Evolutionary conservation across 1,140 invertebrate species (phyloP), one percentile per base, ranked within the genome.

Genomic region (Monochamus saltuarius): DNA sequence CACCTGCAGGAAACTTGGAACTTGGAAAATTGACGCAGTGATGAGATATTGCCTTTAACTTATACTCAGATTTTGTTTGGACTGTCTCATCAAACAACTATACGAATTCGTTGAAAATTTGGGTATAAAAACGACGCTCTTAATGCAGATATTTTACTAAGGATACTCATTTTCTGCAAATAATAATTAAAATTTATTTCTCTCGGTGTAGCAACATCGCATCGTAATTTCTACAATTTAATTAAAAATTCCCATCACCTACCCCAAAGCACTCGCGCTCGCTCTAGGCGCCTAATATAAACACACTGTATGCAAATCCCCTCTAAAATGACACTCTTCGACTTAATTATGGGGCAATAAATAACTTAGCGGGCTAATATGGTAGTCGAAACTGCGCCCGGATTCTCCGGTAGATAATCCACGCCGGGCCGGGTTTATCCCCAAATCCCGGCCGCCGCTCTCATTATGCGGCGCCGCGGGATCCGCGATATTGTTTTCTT

Each of bases 401-500:
- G 61, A 69, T 68, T 60, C 58, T 61, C 54, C 46, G 14, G 61
- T 43, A 59, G 63, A 67, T 69, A 69, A 71, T 69, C 67, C 46
- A 39, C 64, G 64, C 52, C 59, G 55, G 40, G 51, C 63, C 53
- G 50, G 58, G 59, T 47, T 61, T 59, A 51, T 43, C 45, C 59
- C 51, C 4, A 39, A 49, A 55, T 47, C 45, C 58, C 55, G 62
- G 38, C 67, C 59, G 60, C 68, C 66, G 64, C 60, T 59, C 64
- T 70, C 70, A 72, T 72, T 72, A 72, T 72, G 64, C 70, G 45
- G 61, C 70, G 51, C 70, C 52, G 66, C 68, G 56, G 70, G 70
- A 66, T 59, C 64, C 68, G 62, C 58, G 66, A 72, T 70, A 72
- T 72, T 72, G 70, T 72, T 72, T 72, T 72, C 70, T 72, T 72